These are phyloP conservation scores for human DNA, from an alignment of 2,113 vertebrate genomes.

Conservation along the genomic window GRCh38 chr18:23268501-23269000, in stretches of 20 bases:
- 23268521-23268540: background rate
- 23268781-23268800: background rate
- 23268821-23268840: background rate
- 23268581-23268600: background rate
- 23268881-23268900: background rate
- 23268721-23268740: background rate
- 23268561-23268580: background rate
- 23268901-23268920: background rate
- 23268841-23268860: background rate
- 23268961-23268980: background rate
- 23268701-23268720: background rate
- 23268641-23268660: background rate
- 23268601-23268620: background rate
- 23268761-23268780: background rate
- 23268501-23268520: background rate
- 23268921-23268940: background rate
- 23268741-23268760: background rate
- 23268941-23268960: background rate
- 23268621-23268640: background rate
- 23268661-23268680: background rate
- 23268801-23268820: no score
- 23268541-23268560: background rate
- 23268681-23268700: background rate
- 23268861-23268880: background rate
- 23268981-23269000: background rate